Percentiles rank a stretch among this genome's conserved stretches.
Conservation (phyloP, 2,113 vertebrate species). For the Grammomys dolichurus region DNA sequence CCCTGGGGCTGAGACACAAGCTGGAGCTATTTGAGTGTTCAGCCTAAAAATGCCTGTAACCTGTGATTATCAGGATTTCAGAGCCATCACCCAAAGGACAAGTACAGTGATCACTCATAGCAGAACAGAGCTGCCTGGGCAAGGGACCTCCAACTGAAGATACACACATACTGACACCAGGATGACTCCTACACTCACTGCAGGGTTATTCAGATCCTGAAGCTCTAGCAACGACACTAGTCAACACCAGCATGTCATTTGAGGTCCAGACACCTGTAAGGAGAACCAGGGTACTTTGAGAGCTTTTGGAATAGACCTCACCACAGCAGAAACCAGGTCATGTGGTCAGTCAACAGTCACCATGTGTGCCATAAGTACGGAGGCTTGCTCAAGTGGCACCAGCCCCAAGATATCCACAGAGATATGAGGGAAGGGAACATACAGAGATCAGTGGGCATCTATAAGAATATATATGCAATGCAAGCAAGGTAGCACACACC, state of each 20-base stretch:
- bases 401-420: not conserved
- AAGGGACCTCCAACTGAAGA: not conserved
- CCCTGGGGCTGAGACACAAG: not conserved
- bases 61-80: not conserved
- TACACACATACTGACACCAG: not conserved
- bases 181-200: not conserved
- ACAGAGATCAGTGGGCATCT: accelerated
- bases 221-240: not conserved
- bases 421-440: too few relatives aligned
- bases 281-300: not conserved
- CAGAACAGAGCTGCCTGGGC: not conserved
- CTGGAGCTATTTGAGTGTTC: not conserved
- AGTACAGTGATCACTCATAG: not conserved
- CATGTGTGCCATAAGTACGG: not conserved
- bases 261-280: not conserved
- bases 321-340: not conserved
- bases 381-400: not conserved
- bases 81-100: not conserved
- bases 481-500: not conserved
- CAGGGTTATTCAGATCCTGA: not conserved
- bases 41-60: not conserved
- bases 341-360: not conserved
- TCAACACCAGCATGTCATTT: accelerated
- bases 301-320: not conserved
- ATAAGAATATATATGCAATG: accelerated